These are phyloP conservation scores for Perithous albicinctus DNA, from an alignment of 2,888 invertebrate genomes.

Conservation along the genomic window DNA sequence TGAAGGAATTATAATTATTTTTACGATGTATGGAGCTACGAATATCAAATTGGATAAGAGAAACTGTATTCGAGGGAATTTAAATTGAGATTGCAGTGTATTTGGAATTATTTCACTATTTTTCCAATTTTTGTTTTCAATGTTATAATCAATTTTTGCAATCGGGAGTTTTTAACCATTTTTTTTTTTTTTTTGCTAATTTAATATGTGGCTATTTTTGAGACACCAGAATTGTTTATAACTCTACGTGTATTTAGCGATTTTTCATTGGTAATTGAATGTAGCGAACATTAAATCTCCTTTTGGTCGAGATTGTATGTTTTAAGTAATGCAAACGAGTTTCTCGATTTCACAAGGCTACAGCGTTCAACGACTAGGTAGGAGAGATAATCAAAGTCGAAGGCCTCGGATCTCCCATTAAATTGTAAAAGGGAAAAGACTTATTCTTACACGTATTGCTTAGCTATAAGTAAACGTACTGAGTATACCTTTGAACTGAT, in stretches of 20 bases:
- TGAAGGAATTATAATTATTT: too few relatives aligned
- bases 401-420: conserved; percentile 32
- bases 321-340: not conserved
- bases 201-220: not conserved
- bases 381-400: conserved; percentile 28
- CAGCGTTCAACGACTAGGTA: not conserved
- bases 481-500: not conserved
- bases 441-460: not conserved
- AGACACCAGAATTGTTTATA: not conserved
- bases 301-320: conserved; percentile 4
- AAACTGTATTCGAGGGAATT: too few relatives aligned
- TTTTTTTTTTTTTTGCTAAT: too few relatives aligned
- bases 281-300: not conserved
- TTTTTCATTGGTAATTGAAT: not conserved
- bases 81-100: too few relatives aligned
- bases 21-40: too few relatives aligned
- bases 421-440: conserved; percentile 13
- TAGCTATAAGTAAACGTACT: not conserved
- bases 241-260: not conserved
- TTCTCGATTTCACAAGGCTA: conserved; percentile 31
- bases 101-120: too few relatives aligned
- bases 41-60: too few relatives aligned
- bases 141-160: too few relatives aligned
- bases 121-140: too few relatives aligned
- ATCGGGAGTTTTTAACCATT: too few relatives aligned